Base-by-base conservation (phyloP, 2,113 vertebrate species). In the Thinocorus orbignyianus region DNA sequence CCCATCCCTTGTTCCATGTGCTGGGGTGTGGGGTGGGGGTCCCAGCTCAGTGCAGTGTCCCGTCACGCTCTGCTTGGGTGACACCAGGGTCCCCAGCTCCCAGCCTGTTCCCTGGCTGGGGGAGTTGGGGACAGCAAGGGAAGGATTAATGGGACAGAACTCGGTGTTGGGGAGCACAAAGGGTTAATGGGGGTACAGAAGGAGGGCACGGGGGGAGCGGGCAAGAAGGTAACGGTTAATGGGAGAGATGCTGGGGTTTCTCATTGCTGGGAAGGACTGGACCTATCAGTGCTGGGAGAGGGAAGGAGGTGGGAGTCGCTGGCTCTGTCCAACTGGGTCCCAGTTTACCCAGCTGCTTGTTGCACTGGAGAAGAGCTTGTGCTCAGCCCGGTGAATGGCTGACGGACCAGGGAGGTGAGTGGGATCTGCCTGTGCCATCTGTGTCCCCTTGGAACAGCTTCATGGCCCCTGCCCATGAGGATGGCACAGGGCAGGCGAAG, bases 1-100 rank as follows among this genome's bases (percentile, higher is more conserved):
- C 83, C 74, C 51, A 35, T 98, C 96, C 78, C 79, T 98, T 96
- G 81, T 96, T 72, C 61, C 8, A 3, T 68, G 74, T 8, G 11
- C 89, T 93, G 77, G 1, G 15, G 44, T 22, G 4, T 62, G 33
- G 15, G 31, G 33, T 41, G 65, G 30, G 54, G 17, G 15, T 66
- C 58, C 49, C 68, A 37, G 62, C 81, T 91, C 72, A 90, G 42
- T 42, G 9, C 42, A 42, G 23, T 44, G 73, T 88, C 77, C 77
- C 2, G 5, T 57, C 0, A 1, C 37, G 44, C 64, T 93, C 42
- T 88, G 68, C 58, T 58, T 78, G 39, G 73, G 74, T 82, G 86
- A 74, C 85, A 77, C 28, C 51, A 42, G 66, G 81, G 92, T 89
- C 72, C 81, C 71, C 81, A 68, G 61, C 42, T 96, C 73, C 48